Evolutionary conservation across 2,113 vertebrate genomes (phyloP), one percentile per base, ranked within the genome.

Genomic region (Dryoscopus gambensis): DNA sequence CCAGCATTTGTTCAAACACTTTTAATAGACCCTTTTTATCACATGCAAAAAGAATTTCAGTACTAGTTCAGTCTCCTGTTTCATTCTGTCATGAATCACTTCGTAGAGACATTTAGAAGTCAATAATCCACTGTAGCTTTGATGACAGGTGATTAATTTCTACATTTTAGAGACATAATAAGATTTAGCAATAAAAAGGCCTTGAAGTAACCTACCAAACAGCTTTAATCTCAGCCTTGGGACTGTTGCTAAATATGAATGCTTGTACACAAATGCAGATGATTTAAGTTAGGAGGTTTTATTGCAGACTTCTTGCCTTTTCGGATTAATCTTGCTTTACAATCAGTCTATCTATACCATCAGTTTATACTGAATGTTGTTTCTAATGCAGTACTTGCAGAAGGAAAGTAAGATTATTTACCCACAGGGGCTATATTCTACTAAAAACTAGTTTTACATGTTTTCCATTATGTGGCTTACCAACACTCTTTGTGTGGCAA

Each of bases 141-240:
- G 98, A 98, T 98, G 98, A 98, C 98, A 98, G 98, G 98, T 98
- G 98, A 98, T 98, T 98, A 98, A 98, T 98, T 98, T 98, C 97
- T 98, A 98, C 98, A 98, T 98, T 98, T 98, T 98, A 98, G 97
- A 98, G 98, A 98, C 98, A 98, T 98, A 98, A 98, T 98, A 98
- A 98, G 98, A 98, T 98, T 98, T 98, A 98, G 98, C 97, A 98
- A 98, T 98, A 98, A 98, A 98, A 98, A 98, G 98, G 98, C 98
- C 98, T 98, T 98, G 98, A 98, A 98, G 97, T 98, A 98, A 98
- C 98, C 98, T 98, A 98, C 97, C 96, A 98, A 98, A 98, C 97
- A 98, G 98, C 97, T 98, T 98, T 98, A 98, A 98, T 98, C 98
- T 98, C 97, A 98, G 98, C 97, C 98, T 98, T 98, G 98, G 98